A percentile compares a stretch with the other conserved stretches of the same genome.
Evolutionary conservation across 2,113 vertebrate species (phyloP).

Genomic region (Ceyx margarethae): DNA sequence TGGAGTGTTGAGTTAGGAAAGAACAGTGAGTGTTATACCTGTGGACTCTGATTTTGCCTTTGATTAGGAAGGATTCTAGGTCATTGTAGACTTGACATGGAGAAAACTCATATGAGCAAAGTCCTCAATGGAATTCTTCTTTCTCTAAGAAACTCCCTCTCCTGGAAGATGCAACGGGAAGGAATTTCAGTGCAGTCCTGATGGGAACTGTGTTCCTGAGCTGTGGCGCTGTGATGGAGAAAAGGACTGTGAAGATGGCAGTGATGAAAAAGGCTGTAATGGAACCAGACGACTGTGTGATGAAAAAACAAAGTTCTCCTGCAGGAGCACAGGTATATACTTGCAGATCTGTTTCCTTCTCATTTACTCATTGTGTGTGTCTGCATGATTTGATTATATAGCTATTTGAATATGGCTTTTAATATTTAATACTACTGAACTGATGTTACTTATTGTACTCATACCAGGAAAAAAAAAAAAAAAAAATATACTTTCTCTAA

Average conservation of each 20-base stretch:
- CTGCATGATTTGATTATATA: background rate
- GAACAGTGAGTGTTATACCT: accelerated
- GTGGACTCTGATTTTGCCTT: background rate
- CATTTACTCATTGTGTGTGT: background rate
- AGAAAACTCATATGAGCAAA: background rate
- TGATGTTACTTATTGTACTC: background rate
- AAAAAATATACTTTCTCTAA: background rate
- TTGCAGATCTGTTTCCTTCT: background rate
- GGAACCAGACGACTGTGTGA: slow-evolving; percentile 89
- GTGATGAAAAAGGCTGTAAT: slow-evolving; percentile 78
- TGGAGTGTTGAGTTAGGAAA: background rate
- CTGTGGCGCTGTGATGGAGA: slow-evolving; percentile 95
- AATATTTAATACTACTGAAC: background rate
- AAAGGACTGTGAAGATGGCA: slow-evolving; percentile 74
- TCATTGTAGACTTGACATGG: background rate
- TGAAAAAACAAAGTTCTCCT: slow-evolving; percentile 93
- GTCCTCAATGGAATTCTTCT: slow-evolving; percentile 2
- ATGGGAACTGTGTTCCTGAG: slow-evolving; percentile 91
- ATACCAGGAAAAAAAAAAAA: background rate
- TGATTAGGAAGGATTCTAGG: background rate
- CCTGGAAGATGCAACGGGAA: slow-evolving; percentile 85
- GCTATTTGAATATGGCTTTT: background rate
- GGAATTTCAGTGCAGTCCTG: slow-evolving; percentile 91
- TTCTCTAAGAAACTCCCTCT: slow-evolving; percentile 78
- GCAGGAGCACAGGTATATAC: slow-evolving; percentile 85